phyloP scores from a whole-genome alignment of 2,888 invertebrate species.

The Cactoblastis cactorum region DNA sequence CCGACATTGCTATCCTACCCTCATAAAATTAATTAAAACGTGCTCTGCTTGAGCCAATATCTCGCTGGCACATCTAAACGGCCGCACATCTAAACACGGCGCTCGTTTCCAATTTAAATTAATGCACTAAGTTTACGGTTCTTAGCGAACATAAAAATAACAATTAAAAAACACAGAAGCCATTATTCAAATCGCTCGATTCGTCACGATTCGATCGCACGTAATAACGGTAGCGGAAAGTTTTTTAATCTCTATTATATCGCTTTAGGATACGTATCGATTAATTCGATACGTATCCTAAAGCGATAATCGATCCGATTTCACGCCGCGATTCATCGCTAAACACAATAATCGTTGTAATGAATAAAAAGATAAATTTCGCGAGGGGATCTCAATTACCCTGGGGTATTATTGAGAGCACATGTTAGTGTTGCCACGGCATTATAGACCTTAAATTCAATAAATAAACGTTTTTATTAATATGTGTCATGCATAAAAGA shows the following conservation, averaged over 20 bases:
- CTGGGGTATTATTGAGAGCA: slow-evolving; percentile 29
- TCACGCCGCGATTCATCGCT: slow-evolving; percentile 54
- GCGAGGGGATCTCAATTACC: slow-evolving; percentile 36
- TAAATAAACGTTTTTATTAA: slow-evolving; percentile 12
- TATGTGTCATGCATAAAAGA: slow-evolving; percentile 27
- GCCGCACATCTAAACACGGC: slow-evolving; percentile 22
- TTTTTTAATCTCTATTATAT: slow-evolving; percentile 43
- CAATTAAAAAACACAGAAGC: slow-evolving; percentile 46
- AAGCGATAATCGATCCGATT: slow-evolving; percentile 64
- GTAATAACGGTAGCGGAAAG: slow-evolving; percentile 43
- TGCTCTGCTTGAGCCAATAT: slow-evolving; percentile 5
- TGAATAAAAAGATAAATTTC: slow-evolving; percentile 58
- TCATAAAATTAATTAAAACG: slow-evolving; percentile 13
- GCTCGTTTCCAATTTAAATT: slow-evolving; percentile 26
- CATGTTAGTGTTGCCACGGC: slow-evolving; percentile 28
- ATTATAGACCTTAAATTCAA: slow-evolving; percentile 26
- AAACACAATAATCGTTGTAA: slow-evolving; percentile 58
- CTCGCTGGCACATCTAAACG: slow-evolving; percentile 14
- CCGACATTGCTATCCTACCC: slow-evolving; percentile 2
- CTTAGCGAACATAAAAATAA: slow-evolving; percentile 26
- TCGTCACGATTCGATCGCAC: slow-evolving; percentile 43
- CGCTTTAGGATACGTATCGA: no score
- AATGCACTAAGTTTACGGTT: slow-evolving; percentile 11
- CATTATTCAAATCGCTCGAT: slow-evolving; percentile 52
- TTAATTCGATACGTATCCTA: slow-evolving; percentile 43